These are phyloP conservation scores for Limanda limanda DNA, from an alignment of 2,113 vertebrate species.

Conservation along the genomic window DNA sequence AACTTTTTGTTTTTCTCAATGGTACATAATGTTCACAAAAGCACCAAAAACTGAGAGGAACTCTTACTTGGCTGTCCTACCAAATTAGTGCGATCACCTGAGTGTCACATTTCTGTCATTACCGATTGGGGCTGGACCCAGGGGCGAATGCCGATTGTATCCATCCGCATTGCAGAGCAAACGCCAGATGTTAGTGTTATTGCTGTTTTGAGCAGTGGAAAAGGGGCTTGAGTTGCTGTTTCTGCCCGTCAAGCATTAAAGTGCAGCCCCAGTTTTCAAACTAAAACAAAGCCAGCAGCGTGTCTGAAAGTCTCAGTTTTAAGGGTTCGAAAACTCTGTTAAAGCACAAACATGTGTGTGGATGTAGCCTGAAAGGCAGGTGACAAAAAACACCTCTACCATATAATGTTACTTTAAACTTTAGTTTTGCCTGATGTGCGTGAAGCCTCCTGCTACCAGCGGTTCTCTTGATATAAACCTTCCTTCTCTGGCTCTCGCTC, in stretches of 20 bases:
- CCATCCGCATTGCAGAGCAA: background rate
- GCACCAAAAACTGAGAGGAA: too few species aligned
- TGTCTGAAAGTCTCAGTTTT: background rate
- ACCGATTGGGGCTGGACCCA: too few species aligned
- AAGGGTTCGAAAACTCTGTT: background rate
- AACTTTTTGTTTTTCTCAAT: too few species aligned
- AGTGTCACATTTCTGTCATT: background rate
- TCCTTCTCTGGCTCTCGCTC: constrained; percentile 41
- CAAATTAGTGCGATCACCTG: background rate
- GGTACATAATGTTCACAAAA: too few species aligned
- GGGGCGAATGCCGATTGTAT: background rate
- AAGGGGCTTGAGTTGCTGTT: background rate
- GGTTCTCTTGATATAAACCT: constrained; percentile 63
- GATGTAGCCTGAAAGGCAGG: constrained; percentile 1
- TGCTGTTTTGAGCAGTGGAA: background rate
- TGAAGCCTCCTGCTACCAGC: constrained; percentile 55
- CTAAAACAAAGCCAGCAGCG: background rate
- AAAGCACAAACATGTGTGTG: background rate
- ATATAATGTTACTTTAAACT: constrained; percentile 25
- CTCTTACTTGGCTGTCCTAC: too few species aligned
- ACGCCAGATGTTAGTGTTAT: background rate
- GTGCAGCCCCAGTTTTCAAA: background rate
- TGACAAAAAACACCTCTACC: constrained; percentile 28
- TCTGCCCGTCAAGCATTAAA: background rate
- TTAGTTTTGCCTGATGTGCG: constrained; percentile 31